A percentile compares a stretch with the other conserved stretches of the same genome.
These are phyloP conservation scores for Halcyon chelicuti DNA, from an alignment of 2,797 vertebrate species.

Conservation along the genomic window DNA sequence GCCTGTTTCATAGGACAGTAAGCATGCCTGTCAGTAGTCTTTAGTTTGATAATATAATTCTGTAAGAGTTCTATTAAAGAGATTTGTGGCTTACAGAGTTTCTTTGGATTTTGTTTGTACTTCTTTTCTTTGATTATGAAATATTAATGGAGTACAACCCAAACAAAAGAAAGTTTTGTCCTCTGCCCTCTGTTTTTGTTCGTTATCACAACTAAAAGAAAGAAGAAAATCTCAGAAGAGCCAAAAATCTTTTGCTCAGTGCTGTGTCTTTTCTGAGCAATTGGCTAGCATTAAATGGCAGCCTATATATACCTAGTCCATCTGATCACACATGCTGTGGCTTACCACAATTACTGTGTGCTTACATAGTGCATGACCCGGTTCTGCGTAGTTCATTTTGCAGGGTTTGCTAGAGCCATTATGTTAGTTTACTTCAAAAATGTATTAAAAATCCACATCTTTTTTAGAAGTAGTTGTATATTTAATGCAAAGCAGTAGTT, in stretches of 20 bases:
- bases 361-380: not conserved
- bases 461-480: not conserved
- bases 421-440: not conserved
- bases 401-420: not conserved
- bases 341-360: conserved; percentile 1
- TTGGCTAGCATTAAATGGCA: not conserved
- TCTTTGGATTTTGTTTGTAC: conserved; percentile 41
- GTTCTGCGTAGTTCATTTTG: conserved; percentile 5
- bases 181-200: not conserved
- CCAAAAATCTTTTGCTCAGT: not conserved
- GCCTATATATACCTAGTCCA: not conserved
- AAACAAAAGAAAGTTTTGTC: not conserved
- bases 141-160: not conserved
- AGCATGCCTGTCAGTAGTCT: not conserved
- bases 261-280: not conserved
- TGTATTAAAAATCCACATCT: not conserved
- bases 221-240: not conserved
- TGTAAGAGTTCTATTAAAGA: not conserved
- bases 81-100: not conserved
- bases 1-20: not conserved
- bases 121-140: not conserved
- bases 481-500: not conserved
- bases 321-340: not conserved
- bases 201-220: not conserved
- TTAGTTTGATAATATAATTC: not conserved